Base-by-base conservation (phyloP, 2,113 vertebrate genomes). In the Pongo abelii region DNA sequence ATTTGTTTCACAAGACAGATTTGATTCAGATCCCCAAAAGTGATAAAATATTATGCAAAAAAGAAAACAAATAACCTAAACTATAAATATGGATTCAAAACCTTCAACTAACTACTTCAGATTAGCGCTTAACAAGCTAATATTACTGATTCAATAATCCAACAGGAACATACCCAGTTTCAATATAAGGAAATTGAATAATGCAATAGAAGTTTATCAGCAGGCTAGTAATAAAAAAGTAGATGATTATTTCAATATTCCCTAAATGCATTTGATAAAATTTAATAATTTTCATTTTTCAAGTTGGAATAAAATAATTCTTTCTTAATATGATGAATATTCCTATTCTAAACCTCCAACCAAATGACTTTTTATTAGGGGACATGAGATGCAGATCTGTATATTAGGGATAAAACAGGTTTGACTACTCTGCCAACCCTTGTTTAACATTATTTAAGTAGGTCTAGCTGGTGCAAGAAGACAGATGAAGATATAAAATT, bases 221-320 rank as follows among this genome's bases (percentile, higher is more conserved):
- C 9, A 70, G 35, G 25, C 25, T 84, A 90, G 64, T 77, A 86
- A 86, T 78, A 79, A 74, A 96, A 93, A 94, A 85, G 10, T 25
- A 70, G 61, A 57, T 84, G 12, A 83, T 86, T 92, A 64, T 84
- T 94, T 92, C 67, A 88, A 90, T 11, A 89, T 67, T 25, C 38
- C 2, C 61, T 94, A 84, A 97, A 90, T 81, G 18, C 20, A 87
- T 55, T 84, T 95, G 48, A 92, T 93, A 40, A 88, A 80, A 97
- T 93, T 87, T 93, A 93, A 89, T 93, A 96, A 64, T 86, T 91
- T 94, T 86, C 6, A 84, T 84, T 96, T 94, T 94, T 92, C 8
- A 80, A 86, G 4, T 52, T 67, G 18, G 5, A 96, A 86, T 83
- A 86, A 96, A 94, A 92, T 81, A 92, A 88, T 57, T 78, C 7